Percentiles rank a stretch among this genome's conserved stretches.
phyloP scores from a whole-genome alignment of 2,113 vertebrate genomes.

The Toxostoma redivivum region DNA sequence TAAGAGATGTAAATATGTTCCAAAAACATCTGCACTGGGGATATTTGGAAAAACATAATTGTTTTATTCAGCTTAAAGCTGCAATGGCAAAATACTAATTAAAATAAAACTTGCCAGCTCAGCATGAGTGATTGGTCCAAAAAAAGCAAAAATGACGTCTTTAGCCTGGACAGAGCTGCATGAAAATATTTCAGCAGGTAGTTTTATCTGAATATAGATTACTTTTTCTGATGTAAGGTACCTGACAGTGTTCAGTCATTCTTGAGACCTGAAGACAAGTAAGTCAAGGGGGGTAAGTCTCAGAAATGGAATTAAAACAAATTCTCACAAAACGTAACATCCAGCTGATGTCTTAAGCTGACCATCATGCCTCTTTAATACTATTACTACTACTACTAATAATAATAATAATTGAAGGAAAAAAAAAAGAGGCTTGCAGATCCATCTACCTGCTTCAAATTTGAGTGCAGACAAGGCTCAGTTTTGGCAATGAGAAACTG shows the following conservation, averaged over 20 bases:
- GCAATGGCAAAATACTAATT: not conserved
- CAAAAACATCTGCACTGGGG: not conserved
- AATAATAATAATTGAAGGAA: not conserved
- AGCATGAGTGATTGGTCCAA: not conserved
- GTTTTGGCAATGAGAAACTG: not conserved
- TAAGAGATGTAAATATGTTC: not conserved
- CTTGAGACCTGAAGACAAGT: not conserved
- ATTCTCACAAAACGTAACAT: not conserved
- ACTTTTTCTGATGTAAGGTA: not conserved
- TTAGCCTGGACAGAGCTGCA: not conserved
- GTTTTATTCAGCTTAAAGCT: not conserved
- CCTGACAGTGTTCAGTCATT: not conserved
- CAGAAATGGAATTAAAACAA: not conserved
- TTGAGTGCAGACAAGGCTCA: not conserved
- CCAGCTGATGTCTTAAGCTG: no score
- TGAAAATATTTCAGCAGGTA: not conserved
- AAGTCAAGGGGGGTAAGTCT: not conserved
- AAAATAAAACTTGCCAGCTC: not conserved
- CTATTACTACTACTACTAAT: not conserved
- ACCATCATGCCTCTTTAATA: no score
- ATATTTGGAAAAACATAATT: not conserved
- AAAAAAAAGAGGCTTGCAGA: not conserved
- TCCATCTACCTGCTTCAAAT: not conserved
- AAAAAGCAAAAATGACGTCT: not conserved
- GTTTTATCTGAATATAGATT: not conserved